Evolutionary conservation across 2,797 vertebrate species (phyloP).

Genomic region (Leucoraja ocellata): DNA sequence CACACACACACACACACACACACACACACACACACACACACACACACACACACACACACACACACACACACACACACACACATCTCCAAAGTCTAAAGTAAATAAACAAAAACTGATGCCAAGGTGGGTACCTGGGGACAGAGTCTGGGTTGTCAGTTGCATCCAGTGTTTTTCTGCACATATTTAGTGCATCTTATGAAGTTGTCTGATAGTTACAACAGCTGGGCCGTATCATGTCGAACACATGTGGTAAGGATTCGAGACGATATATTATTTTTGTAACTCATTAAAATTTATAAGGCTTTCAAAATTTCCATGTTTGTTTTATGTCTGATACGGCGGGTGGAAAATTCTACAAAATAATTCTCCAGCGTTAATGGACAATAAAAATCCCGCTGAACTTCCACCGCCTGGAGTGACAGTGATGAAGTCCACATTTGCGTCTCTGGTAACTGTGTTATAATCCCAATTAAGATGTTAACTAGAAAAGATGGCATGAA

Average conservation of each 20-base stretch:
- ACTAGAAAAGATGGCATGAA: background rate
- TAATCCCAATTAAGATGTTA: background rate
- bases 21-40: too few species aligned
- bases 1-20: too few species aligned
- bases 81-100: too few species aligned
- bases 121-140: too few species aligned
- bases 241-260: background rate
- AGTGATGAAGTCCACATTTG: slow-evolving; percentile 21
- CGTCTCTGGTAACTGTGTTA: background rate
- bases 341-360: slow-evolving; percentile 16
- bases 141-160: too few species aligned
- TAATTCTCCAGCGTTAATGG: background rate
- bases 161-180: background rate
- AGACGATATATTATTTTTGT: slow-evolving; percentile 2
- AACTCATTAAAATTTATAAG: slow-evolving; percentile 34
- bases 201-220: background rate
- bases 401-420: background rate
- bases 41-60: too few species aligned
- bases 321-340: background rate
- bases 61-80: too few species aligned
- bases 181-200: background rate
- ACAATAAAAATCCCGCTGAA: background rate
- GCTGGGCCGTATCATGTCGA: background rate
- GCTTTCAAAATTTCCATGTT: background rate
- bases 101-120: background rate